These are phyloP conservation scores for Pyxicephalus adspersus DNA, from an alignment of 2,113 vertebrate genomes.

Conservation along the genomic window DNA sequence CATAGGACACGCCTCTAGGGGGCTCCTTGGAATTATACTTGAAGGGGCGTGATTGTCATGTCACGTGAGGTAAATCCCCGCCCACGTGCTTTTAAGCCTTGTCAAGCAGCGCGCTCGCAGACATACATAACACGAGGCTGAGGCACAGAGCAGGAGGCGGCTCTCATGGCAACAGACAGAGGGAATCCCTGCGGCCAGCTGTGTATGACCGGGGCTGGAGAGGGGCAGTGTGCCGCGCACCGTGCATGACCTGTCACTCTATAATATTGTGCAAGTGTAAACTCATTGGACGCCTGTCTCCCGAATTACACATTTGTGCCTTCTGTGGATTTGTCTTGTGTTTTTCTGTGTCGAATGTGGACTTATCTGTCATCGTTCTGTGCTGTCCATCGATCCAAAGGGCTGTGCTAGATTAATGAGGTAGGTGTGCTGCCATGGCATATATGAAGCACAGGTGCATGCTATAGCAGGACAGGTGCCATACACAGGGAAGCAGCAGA, in stretches of 20 bases:
- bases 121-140: neutral
- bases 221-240: neutral
- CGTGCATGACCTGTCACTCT: conserved; percentile 54
- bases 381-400: neutral
- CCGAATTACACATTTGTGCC: neutral
- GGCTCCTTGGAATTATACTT: conserved; percentile 12
- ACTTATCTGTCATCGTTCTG: neutral
- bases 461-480: too few relatives aligned
- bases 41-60: neutral
- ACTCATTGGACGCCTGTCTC: neutral
- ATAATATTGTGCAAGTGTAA: neutral
- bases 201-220: conserved; percentile 22
- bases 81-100: conserved; percentile 27
- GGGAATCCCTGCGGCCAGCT: conserved; percentile 66
- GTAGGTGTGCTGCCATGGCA: conserved; percentile 3
- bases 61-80: conserved; percentile 2
- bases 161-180: conserved; percentile 74
- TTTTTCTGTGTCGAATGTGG: conserved; percentile 2
- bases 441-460: too few relatives aligned
- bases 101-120: conserved; percentile 18
- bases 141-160: conserved; percentile 66
- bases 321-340: neutral
- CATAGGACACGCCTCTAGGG: conserved; percentile 52
- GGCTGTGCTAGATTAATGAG: conserved; percentile 10
- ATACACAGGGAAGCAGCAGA: too few relatives aligned